These are phyloP conservation scores for Dexiosoma caninum DNA, from an alignment of 2,888 invertebrate genomes.

Conservation along the genomic window DNA sequence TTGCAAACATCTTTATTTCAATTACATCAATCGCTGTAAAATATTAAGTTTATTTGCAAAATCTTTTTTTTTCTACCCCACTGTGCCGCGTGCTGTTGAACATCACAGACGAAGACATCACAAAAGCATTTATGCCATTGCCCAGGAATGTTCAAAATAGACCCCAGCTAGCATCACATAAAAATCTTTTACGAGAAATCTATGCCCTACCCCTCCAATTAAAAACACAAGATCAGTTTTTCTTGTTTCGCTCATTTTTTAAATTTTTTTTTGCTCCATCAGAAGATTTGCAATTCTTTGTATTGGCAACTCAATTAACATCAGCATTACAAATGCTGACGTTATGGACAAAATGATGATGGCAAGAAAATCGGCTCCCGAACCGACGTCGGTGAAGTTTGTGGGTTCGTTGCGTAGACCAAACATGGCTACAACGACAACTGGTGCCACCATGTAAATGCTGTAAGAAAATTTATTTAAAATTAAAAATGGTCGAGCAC, in stretches of 20 bases:
- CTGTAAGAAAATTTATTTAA: slow-evolving; percentile 72
- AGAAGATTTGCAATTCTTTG: slow-evolving; percentile 67
- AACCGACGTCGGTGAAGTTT: slow-evolving; percentile 69
- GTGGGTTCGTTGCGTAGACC: slow-evolving; percentile 69
- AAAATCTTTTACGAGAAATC: too few relatives aligned
- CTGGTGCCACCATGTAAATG: slow-evolving; percentile 72
- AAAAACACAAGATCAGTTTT: neutral
- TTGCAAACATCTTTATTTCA: too few relatives aligned
- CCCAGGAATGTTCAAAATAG: too few relatives aligned
- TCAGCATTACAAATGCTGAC: slow-evolving; percentile 65
- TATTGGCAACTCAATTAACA: slow-evolving; percentile 70
- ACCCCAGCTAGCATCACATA: too few relatives aligned
- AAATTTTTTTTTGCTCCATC: slow-evolving; percentile 18
- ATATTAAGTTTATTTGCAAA: too few relatives aligned
- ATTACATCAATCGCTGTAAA: too few relatives aligned
- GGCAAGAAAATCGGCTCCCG: slow-evolving; percentile 68
- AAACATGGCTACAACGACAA: slow-evolving; percentile 67
- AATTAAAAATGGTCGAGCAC: slow-evolving; percentile 68
- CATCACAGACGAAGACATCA: too few relatives aligned
- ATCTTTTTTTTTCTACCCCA: too few relatives aligned
- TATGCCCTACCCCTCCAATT: neutral
- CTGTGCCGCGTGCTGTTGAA: too few relatives aligned
- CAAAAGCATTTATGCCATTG: too few relatives aligned
- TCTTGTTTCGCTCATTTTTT: neutral
- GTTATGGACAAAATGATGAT: slow-evolving; percentile 66